These are phyloP conservation scores for Turritopsis dohrnii DNA, from an alignment of 30 jellyfish, hydroid and myxozoan genomes.

Conservation along the genomic window DNA sequence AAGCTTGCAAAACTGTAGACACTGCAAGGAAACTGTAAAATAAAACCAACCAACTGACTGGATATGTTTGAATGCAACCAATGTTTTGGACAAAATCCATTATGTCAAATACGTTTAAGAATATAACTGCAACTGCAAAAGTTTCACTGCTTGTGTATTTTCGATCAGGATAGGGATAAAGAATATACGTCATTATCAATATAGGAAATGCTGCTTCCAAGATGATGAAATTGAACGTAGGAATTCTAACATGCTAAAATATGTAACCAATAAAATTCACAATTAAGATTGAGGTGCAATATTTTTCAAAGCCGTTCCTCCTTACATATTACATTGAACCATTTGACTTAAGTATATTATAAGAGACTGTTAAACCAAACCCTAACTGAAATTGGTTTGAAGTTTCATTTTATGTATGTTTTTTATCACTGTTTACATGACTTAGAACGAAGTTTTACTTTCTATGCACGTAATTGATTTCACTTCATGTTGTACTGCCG, in stretches of 20 bases:
- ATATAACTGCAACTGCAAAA: conserved; percentile 23
- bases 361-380: too few relatives aligned
- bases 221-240: conserved; percentile 4
- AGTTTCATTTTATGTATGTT: too few relatives aligned
- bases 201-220: conserved; percentile 24
- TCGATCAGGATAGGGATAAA: conserved; percentile 31
- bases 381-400: too few relatives aligned
- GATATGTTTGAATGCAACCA: conserved; percentile 16
- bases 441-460: too few relatives aligned
- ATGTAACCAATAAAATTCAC: neutral
- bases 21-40: conserved; percentile 9
- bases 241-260: neutral
- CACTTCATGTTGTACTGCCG: too few relatives aligned
- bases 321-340: too few relatives aligned
- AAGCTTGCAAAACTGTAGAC: conserved; percentile 6
- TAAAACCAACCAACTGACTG: neutral
- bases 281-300: too few relatives aligned
- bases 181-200: conserved; percentile 17
- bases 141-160: conserved; percentile 16
- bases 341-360: too few relatives aligned
- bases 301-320: too few relatives aligned
- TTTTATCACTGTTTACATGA: too few relatives aligned
- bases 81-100: conserved; percentile 28
- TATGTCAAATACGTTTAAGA: conserved; percentile 31
- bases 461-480: too few relatives aligned